These are phyloP conservation scores for Magallana ariakensis DNA, from an alignment of 1,140 invertebrate species.

Conservation along the genomic window DNA sequence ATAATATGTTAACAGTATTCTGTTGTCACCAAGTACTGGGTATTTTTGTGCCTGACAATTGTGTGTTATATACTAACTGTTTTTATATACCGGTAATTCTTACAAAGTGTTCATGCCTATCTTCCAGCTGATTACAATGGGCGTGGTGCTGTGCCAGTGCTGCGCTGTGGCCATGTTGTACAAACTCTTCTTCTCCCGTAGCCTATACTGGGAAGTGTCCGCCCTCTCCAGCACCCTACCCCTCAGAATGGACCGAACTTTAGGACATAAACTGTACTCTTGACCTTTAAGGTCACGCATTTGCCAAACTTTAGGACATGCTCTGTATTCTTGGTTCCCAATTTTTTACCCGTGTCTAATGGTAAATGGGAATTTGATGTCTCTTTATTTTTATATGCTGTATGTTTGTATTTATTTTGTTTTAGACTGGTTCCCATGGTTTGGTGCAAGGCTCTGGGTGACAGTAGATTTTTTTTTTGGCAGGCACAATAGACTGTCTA, in stretches of 20 bases:
- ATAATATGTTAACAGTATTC: too few relatives aligned
- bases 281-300: constrained; percentile 54
- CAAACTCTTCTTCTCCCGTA: constrained; percentile 75
- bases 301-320: background rate
- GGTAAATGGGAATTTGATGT: background rate
- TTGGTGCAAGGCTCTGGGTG: background rate
- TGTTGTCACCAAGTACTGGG: too few relatives aligned
- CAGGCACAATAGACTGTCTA: background rate
- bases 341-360: background rate
- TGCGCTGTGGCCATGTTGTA: constrained; percentile 73
- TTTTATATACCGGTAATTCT: too few relatives aligned
- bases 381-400: background rate
- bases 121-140: constrained; percentile 74
- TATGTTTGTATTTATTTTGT: background rate
- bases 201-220: constrained; percentile 77
- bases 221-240: constrained; percentile 75
- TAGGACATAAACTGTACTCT: constrained; percentile 73
- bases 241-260: constrained; percentile 71
- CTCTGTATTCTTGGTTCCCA: background rate
- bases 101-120: constrained; percentile 8
- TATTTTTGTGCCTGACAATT: too few relatives aligned
- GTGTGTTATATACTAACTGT: too few relatives aligned
- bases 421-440: background rate
- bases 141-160: constrained; percentile 75
- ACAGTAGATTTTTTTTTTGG: background rate